A percentile compares a stretch with the other conserved stretches of the same genome.
phyloP scores from a whole-genome alignment of 1,140 invertebrate genomes.

The Nilaparvata lugens region DNA sequence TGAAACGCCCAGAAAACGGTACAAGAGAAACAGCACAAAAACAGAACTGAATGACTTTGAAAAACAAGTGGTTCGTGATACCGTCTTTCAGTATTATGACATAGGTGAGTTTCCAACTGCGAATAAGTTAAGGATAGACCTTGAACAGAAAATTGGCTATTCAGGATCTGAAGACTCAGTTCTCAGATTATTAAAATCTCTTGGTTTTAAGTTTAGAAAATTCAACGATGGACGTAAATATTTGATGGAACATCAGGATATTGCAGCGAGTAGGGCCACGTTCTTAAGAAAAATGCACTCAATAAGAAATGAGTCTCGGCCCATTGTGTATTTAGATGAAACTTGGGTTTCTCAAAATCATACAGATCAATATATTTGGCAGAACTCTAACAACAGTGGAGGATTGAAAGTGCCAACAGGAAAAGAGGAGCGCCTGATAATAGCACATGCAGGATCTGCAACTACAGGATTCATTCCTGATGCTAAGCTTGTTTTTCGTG shows the following conservation, averaged over 20 bases:
- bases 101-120: too few species aligned
- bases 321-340: neutral
- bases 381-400: neutral
- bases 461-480: too few species aligned
- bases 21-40: too few species aligned
- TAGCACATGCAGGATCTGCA: neutral
- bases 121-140: too few species aligned
- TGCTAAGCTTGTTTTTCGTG: neutral
- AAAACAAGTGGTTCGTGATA: too few species aligned
- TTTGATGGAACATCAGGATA: conserved; percentile 3
- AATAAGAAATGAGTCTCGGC: neutral
- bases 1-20: too few species aligned
- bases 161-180: neutral
- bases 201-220: neutral
- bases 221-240: neutral
- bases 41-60: too few species aligned
- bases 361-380: neutral
- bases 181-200: neutral
- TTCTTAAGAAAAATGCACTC: conserved; percentile 3
- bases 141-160: too few species aligned
- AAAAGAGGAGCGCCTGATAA: too few species aligned
- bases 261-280: neutral
- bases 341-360: neutral
- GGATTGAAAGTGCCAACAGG: too few species aligned
- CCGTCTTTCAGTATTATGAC: too few species aligned